Conservation (phyloP, 2,113 vertebrate genomes). For the Cyrtonyx montezumae region DNA sequence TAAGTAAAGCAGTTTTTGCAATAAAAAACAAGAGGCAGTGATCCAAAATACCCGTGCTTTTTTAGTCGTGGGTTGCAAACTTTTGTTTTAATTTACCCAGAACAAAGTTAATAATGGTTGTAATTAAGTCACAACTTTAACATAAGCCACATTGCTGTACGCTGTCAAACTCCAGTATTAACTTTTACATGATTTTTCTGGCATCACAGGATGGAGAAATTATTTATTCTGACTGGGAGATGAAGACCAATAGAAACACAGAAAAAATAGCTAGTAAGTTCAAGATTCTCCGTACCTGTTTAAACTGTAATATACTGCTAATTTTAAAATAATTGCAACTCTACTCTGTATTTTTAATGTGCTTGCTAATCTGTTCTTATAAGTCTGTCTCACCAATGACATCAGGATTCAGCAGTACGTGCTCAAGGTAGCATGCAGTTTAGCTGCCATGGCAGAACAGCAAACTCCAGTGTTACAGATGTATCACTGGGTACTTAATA, state of each 20-base stretch:
- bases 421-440: neutral
- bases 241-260: slow-evolving; percentile 75
- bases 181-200: slow-evolving; percentile 26
- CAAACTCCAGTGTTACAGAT: neutral
- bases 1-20: neutral
- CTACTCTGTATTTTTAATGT: neutral
- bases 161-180: neutral
- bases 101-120: neutral
- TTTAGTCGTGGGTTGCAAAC: neutral
- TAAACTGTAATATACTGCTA: neutral
- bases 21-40: neutral
- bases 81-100: neutral
- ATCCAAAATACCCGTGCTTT: neutral
- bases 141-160: neutral
- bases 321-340: neutral
- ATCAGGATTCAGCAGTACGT: neutral
- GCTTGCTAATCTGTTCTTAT: neutral
- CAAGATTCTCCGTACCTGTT: neutral
- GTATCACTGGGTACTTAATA: neutral
- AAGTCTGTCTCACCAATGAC: neutral
- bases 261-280: slow-evolving; percentile 81
- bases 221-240: slow-evolving; percentile 85
- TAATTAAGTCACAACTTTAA: neutral
- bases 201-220: slow-evolving; percentile 84
- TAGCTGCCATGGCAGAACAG: neutral